Percentiles rank a stretch among this genome's conserved stretches.
These are phyloP conservation scores for Coelopa pilipes DNA, from an alignment of 2,888 invertebrate genomes.

Conservation along the genomic window DNA sequence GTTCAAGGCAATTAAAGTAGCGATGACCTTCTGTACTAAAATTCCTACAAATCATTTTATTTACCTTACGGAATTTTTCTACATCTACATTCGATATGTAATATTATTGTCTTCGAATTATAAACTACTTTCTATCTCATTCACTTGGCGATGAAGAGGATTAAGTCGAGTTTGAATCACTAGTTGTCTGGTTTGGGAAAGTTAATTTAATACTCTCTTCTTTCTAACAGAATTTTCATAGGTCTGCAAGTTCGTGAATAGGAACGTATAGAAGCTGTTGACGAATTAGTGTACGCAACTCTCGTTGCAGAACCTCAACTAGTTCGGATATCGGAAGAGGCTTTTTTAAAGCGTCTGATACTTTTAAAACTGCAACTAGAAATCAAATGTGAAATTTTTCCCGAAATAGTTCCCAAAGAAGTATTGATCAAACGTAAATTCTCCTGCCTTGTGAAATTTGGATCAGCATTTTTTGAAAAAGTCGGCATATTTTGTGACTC, in stretches of 20 bases:
- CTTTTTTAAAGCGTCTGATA: slow-evolving; percentile 26
- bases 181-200: not conserved
- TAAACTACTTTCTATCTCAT: not conserved
- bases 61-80: not conserved
- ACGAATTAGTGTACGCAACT: slow-evolving; percentile 23
- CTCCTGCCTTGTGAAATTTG: no score
- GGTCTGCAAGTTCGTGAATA: slow-evolving; percentile 33
- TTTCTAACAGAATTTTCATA: slow-evolving; percentile 32
- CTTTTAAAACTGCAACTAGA: slow-evolving; percentile 29
- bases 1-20: slow-evolving; percentile 7
- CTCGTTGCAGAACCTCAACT: slow-evolving; percentile 36
- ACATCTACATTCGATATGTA: not conserved
- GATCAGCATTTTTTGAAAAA: no score
- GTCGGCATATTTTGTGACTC: no score
- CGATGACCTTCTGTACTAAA: not conserved
- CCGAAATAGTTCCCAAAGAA: no score
- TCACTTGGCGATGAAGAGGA: not conserved
- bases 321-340: not conserved
- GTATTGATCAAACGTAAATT: no score
- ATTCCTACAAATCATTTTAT: not conserved
- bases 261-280: slow-evolving; percentile 34
- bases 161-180: not conserved
- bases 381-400: not conserved
- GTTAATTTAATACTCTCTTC: slow-evolving; percentile 35
- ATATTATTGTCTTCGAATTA: not conserved